These are phyloP conservation scores for Pentalonia nigronervosa DNA, from an alignment of 1,140 invertebrate genomes.

Conservation along the genomic window DNA sequence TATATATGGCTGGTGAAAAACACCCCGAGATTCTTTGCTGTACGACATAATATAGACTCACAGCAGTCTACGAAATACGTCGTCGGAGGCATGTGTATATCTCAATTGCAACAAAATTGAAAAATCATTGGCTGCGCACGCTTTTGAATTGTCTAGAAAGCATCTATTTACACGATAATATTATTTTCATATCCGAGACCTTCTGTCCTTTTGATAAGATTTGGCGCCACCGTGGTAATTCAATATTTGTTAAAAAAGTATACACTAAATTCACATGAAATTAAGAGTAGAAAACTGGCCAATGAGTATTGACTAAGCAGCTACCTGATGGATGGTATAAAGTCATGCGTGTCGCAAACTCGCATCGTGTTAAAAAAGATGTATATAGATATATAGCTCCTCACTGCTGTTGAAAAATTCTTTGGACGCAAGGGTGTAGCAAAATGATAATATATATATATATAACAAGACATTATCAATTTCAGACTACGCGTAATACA, in stretches of 20 bases:
- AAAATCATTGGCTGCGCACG: background rate
- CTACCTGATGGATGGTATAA: background rate
- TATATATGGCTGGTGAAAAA: background rate
- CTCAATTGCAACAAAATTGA: background rate
- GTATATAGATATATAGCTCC: background rate
- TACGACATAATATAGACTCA: background rate
- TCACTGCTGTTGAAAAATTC: background rate
- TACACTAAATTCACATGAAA: background rate
- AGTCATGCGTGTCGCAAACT: background rate
- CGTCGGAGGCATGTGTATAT: too few relatives aligned
- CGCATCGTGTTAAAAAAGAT: background rate
- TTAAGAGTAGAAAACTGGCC: background rate
- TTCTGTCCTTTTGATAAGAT: background rate
- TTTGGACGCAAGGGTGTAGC: background rate
- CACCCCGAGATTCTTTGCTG: background rate
- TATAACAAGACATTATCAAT: background rate
- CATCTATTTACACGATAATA: background rate
- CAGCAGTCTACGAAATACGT: too few relatives aligned
- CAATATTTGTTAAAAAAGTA: background rate
- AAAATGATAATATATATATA: background rate
- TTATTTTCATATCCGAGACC: background rate
- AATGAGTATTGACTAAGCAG: background rate
- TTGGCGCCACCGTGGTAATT: background rate
- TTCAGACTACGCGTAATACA: background rate
- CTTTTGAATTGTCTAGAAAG: background rate